Conservation (phyloP, 2,888 invertebrate genomes). For the Strigamia maritima region DNA sequence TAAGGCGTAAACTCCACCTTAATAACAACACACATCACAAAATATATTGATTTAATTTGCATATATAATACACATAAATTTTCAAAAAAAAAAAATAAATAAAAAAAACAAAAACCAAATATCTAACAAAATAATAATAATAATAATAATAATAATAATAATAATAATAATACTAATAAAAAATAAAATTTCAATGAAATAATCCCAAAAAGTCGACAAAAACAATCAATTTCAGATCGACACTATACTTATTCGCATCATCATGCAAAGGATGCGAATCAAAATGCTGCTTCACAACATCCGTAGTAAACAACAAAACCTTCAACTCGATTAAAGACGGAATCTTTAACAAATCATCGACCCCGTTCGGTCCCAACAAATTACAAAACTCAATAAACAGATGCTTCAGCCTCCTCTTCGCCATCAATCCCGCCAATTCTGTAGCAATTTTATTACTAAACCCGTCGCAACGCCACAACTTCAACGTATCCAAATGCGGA, state of each 20-base stretch:
- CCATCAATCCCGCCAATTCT: neutral
- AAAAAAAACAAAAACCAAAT: neutral
- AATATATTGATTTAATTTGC: too few relatives aligned
- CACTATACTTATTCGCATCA: neutral
- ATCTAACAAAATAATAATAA: too few relatives aligned
- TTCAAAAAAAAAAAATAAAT: too few relatives aligned
- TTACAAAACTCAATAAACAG: neutral
- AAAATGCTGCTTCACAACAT: neutral
- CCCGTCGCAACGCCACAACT: neutral
- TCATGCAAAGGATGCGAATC: neutral
- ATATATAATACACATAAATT: too few relatives aligned
- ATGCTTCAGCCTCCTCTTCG: neutral
- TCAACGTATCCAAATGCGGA: neutral
- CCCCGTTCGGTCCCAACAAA: neutral
- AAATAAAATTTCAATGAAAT: neutral
- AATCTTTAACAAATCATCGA: neutral
- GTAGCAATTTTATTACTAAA: neutral
- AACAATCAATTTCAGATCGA: neutral
- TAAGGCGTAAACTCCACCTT: too few relatives aligned
- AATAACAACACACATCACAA: too few relatives aligned
- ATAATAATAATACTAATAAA: neutral
- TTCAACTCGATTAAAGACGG: neutral
- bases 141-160: too few relatives aligned
- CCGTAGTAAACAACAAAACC: neutral
- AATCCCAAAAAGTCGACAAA: neutral